A percentile compares a stretch with the other conserved stretches of the same genome.
Evolutionary conservation across 2,888 invertebrate genomes (phyloP).

Genomic region (Ypsolopha scabrella): DNA sequence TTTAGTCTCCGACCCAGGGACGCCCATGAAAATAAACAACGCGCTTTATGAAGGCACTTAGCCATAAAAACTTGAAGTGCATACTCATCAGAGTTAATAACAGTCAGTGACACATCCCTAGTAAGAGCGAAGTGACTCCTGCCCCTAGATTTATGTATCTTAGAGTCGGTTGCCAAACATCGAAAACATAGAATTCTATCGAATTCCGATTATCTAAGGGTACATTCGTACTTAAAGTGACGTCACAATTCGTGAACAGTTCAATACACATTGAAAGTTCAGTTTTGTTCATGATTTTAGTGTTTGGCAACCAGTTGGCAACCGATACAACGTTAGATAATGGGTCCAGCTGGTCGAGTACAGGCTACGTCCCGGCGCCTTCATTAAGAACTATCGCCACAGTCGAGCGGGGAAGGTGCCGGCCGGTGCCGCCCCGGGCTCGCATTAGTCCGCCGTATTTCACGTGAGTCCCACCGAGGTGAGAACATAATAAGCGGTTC

Average conservation of each 20-base stretch:
- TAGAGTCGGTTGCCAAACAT: too few relatives aligned
- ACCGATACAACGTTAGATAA: too few relatives aligned
- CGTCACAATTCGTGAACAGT: too few relatives aligned
- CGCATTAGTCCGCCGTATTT: conserved; percentile 63
- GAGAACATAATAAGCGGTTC: conserved; percentile 69
- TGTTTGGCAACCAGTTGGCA: too few relatives aligned
- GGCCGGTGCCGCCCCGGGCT: conserved; percentile 29
- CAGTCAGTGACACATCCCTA: neutral
- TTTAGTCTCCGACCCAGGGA: conserved; percentile 30
- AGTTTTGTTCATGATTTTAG: too few relatives aligned
- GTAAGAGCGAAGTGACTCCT: neutral
- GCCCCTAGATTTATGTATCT: too few relatives aligned
- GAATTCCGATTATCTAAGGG: too few relatives aligned
- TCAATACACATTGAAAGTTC: too few relatives aligned
- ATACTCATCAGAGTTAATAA: neutral
- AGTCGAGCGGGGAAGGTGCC: conserved; percentile 18
- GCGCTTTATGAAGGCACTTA: conserved; percentile 1
- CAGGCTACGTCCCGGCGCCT: conserved; percentile 21
- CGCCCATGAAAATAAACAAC: conserved; percentile 2
- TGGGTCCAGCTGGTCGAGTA: too few relatives aligned
- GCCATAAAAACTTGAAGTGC: neutral
- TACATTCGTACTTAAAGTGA: too few relatives aligned
- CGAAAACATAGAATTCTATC: too few relatives aligned
- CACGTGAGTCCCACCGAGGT: conserved; percentile 61
- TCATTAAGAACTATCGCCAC: conserved; percentile 39